Conservation (phyloP, 1,140 invertebrate species). For the Zaprionus vittiger region DNA sequence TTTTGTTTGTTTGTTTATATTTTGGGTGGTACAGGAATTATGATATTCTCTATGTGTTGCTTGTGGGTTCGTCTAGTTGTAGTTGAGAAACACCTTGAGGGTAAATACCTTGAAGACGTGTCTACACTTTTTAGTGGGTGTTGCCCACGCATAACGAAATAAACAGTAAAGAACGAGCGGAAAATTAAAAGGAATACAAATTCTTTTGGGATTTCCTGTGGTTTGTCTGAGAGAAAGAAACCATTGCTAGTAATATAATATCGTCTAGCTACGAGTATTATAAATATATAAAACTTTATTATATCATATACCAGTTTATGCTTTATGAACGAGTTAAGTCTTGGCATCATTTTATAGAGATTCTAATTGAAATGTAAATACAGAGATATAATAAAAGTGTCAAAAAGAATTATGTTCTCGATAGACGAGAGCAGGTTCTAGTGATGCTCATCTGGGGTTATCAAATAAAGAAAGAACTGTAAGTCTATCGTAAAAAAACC, state of each 20-base stretch:
- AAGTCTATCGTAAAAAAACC: constrained; percentile 49
- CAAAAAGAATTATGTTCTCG: not conserved
- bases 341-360: not conserved
- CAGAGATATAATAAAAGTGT: not conserved
- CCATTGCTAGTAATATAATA: not conserved
- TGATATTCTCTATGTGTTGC: constrained; percentile 19
- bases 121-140: constrained; percentile 6
- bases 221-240: not conserved
- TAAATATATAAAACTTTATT: not conserved
- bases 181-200: not conserved
- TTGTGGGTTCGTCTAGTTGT: constrained; percentile 39
- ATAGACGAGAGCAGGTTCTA: not conserved
- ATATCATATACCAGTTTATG: not conserved
- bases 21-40: constrained; percentile 57
- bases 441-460: constrained; percentile 16
- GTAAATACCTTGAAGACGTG: not conserved
- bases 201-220: not conserved
- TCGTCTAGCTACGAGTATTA: not conserved
- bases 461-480: not conserved
- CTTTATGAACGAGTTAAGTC: not conserved
- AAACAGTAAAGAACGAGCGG: not conserved
- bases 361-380: constrained; percentile 1
- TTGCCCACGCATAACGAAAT: not conserved
- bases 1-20: constrained; percentile 20
- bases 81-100: not conserved